Conservation (phyloP, 2,888 invertebrate genomes). For the Ornithoptera priamus region DNA sequence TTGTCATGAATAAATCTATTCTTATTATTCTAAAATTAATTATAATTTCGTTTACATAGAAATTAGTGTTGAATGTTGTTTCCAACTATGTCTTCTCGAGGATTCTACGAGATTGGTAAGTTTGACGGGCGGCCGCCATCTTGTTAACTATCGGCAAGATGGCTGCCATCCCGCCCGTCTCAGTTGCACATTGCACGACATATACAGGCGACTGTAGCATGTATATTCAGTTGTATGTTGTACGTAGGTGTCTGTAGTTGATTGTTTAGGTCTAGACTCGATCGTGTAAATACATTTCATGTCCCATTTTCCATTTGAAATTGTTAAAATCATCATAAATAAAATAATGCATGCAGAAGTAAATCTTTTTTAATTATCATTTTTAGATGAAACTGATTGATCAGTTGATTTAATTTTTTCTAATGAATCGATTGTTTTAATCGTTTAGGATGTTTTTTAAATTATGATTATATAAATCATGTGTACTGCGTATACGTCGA, state of each 20-base stretch:
- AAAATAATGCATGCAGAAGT: background rate
- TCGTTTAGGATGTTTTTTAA: too few relatives aligned
- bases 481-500: too few relatives aligned
- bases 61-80: constrained; percentile 35
- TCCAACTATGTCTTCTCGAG: constrained; percentile 64
- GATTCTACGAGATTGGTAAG: constrained; percentile 77
- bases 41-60: constrained; percentile 20
- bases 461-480: too few relatives aligned
- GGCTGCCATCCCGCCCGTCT: constrained; percentile 26
- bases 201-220: constrained; percentile 23
- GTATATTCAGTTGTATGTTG: constrained; percentile 8
- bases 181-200: constrained; percentile 30
- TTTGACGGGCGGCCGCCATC: constrained; percentile 38
- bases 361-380: too few relatives aligned
- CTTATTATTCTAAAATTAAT: background rate
- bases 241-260: constrained; percentile 17
- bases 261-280: background rate
- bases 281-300: constrained; percentile 19
- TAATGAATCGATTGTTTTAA: too few relatives aligned
- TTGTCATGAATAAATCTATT: constrained; percentile 11
- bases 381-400: too few relatives aligned
- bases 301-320: background rate
- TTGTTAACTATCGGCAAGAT: constrained; percentile 33
- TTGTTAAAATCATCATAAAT: background rate
- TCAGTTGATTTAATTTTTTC: too few relatives aligned